These are phyloP conservation scores for Tetragnatha montana DNA, from an alignment of 2,888 invertebrate genomes.

Conservation along the genomic window DNA sequence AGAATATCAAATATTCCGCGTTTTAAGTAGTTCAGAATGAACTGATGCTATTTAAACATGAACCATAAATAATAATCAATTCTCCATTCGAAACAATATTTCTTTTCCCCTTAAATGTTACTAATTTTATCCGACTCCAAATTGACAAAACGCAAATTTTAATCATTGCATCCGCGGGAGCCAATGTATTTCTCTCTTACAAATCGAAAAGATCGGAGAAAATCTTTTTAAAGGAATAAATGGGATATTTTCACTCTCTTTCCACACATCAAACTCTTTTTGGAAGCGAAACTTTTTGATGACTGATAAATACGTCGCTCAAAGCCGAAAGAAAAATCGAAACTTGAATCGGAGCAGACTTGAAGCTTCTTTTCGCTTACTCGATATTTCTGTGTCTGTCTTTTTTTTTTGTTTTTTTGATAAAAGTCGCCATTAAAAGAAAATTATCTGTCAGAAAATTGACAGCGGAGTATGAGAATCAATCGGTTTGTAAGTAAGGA, in stretches of 20 bases:
- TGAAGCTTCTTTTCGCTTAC: neutral
- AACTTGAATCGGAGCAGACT: neutral
- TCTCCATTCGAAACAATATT: no score
- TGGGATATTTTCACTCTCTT: neutral
- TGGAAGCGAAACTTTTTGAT: slow-evolving; percentile 33
- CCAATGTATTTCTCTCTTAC: neutral
- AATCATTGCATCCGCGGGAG: neutral
- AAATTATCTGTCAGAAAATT: slow-evolving; percentile 22
- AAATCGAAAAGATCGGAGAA: neutral
- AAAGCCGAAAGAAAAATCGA: slow-evolving; percentile 6
- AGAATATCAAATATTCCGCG: no score
- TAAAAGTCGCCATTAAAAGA: slow-evolving; percentile 43
- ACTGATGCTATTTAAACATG: no score
- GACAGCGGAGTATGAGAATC: neutral
- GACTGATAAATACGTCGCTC: slow-evolving; percentile 55
- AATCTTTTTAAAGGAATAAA: neutral
- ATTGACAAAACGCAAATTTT: neutral
- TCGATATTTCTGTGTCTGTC: neutral
- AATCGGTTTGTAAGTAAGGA: slow-evolving; percentile 32
- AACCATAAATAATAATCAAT: no score
- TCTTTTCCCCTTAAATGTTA: no score
- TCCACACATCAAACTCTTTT: neutral
- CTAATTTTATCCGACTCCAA: neutral
- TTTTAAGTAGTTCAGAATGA: no score
- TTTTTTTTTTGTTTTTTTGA: slow-evolving; percentile 25